Conservation (phyloP, 2,888 invertebrate species). For the Choreutis nemorana region DNA sequence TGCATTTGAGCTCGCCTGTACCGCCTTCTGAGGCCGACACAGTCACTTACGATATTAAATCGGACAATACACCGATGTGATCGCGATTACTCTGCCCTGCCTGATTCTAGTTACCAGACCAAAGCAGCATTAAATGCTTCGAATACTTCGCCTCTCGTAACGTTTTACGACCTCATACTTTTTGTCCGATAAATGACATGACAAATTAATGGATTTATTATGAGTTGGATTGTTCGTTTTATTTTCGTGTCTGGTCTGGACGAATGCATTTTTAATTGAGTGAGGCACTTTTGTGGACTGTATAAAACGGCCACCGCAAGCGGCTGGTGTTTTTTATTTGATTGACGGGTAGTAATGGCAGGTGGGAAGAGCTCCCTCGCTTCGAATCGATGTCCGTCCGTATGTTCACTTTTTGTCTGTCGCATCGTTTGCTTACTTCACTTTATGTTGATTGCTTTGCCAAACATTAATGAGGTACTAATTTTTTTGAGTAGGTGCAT, state of each 20-base stretch:
- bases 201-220: slow-evolving; percentile 67
- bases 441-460: slow-evolving; percentile 36
- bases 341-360: slow-evolving; percentile 65
- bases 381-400: slow-evolving; percentile 36
- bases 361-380: slow-evolving; percentile 61
- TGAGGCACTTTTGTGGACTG: slow-evolving; percentile 63
- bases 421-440: slow-evolving; percentile 32
- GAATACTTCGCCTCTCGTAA: slow-evolving; percentile 30
- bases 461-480: slow-evolving; percentile 27
- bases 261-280: slow-evolving; percentile 68
- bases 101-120: slow-evolving; percentile 50
- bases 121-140: slow-evolving; percentile 21
- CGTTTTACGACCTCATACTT: slow-evolving; percentile 35
- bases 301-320: slow-evolving; percentile 62
- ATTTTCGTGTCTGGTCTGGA: slow-evolving; percentile 53
- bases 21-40: slow-evolving; percentile 22
- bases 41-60: slow-evolving; percentile 51
- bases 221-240: slow-evolving; percentile 56
- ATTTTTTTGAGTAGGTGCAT: no score
- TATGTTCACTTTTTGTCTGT: slow-evolving; percentile 36
- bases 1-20: slow-evolving; percentile 24
- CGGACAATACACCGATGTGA: slow-evolving; percentile 42
- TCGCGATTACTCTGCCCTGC: slow-evolving; percentile 46
- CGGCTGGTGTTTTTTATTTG: slow-evolving; percentile 58
- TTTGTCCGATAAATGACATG: slow-evolving; percentile 60